A percentile compares a stretch with the other conserved stretches of the same genome.
Conservation (phyloP, 2,113 vertebrate genomes). For the Cercopithecus mona region DNA sequence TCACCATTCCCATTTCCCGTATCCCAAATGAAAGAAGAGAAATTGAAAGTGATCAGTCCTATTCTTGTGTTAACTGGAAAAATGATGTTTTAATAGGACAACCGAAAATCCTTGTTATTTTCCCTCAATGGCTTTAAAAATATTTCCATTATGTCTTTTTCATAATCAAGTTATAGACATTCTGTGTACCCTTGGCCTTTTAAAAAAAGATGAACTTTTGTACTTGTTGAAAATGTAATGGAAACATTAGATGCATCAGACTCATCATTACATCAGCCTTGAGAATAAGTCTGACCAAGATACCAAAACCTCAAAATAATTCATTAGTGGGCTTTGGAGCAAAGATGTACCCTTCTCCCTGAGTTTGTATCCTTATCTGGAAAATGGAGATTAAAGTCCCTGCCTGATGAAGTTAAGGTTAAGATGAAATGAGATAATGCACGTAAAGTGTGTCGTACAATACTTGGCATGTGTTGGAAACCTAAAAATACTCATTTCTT, state of each 20-base stretch:
- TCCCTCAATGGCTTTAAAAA: slow-evolving; percentile 33
- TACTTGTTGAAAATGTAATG: slow-evolving; percentile 38
- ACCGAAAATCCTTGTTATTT: slow-evolving; percentile 22
- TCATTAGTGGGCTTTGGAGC: not conserved
- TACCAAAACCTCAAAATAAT: not conserved
- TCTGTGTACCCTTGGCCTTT: slow-evolving; percentile 44
- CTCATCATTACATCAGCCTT: slow-evolving; percentile 24
- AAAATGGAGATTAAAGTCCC: slow-evolving; percentile 1
- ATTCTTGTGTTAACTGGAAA: not conserved
- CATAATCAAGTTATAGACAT: slow-evolving; percentile 47
- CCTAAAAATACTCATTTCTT: not conserved
- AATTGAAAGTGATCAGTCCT: not conserved
- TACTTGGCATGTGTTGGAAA: not conserved
- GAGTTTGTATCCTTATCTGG: slow-evolving; percentile 46
- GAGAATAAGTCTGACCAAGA: not conserved
- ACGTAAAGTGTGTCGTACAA: not conserved
- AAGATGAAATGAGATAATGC: not conserved
- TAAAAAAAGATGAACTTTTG: slow-evolving; percentile 43
- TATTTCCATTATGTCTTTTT: slow-evolving; percentile 56
- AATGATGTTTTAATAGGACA: slow-evolving; percentile 34
- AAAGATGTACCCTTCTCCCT: not conserved
- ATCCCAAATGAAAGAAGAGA: not conserved
- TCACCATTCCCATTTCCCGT: not conserved
- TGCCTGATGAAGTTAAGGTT: not conserved
- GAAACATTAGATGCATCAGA: slow-evolving; percentile 35